phyloP scores from a whole-genome alignment of 2,888 invertebrate genomes.

The Tinea semifulvella region DNA sequence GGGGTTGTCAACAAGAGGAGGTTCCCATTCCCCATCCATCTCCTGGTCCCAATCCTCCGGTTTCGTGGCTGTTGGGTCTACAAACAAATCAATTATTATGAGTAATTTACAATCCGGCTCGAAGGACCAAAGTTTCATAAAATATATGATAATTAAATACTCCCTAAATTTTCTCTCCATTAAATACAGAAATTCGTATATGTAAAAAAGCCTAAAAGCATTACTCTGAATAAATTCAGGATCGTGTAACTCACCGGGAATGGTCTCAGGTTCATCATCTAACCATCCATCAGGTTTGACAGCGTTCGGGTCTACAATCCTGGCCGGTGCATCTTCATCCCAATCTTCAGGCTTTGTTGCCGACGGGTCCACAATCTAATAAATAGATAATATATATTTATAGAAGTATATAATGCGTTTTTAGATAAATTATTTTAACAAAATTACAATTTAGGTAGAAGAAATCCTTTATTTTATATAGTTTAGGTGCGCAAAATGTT shows the following conservation, averaged over 20 bases:
- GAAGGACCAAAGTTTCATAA: too few species aligned
- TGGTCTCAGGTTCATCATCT: constrained; percentile 87
- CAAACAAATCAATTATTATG: background rate
- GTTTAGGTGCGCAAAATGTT: too few species aligned
- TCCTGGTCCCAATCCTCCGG: constrained; percentile 98
- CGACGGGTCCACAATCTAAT: constrained; percentile 83
- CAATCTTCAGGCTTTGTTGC: constrained; percentile 95
- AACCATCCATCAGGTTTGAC: constrained; percentile 91
- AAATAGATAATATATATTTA: too few species aligned
- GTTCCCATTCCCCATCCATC: constrained; percentile 99
- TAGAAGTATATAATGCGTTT: too few species aligned
- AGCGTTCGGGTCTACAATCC: constrained; percentile 86
- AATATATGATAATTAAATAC: too few species aligned
- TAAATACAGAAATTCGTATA: too few species aligned
- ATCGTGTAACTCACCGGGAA: constrained; percentile 67
- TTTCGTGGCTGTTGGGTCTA: constrained; percentile 85
- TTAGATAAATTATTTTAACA: too few species aligned
- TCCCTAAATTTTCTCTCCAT: too few species aligned
- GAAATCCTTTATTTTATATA: too few species aligned
- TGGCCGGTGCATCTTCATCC: constrained; percentile 94
- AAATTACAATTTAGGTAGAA: too few species aligned
- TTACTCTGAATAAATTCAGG: too few species aligned
- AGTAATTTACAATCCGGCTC: background rate
- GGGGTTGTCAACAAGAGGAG: constrained; percentile 92
- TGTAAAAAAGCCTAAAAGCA: too few species aligned